These are phyloP conservation scores for Enteromius thamalakanensis DNA, from an alignment of 2,797 vertebrate species.

Conservation along the genomic window DNA sequence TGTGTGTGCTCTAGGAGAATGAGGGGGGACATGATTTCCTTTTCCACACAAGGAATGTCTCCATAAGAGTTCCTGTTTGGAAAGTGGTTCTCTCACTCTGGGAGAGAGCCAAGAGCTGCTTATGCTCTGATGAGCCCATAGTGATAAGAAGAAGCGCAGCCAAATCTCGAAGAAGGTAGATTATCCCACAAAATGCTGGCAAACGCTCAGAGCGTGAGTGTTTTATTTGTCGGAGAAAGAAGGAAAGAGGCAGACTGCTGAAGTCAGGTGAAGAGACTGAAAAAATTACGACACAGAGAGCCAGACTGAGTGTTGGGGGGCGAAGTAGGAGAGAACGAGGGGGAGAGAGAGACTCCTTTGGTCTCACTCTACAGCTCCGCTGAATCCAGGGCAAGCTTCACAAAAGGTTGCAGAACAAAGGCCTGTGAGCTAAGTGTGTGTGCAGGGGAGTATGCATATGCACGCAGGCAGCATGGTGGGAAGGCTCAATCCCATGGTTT, in stretches of 20 bases:
- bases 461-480: conserved; percentile 61
- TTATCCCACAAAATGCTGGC: conserved; percentile 78
- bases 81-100: conserved; percentile 72
- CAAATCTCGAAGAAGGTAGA: conserved; percentile 79
- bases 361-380: conserved; percentile 73
- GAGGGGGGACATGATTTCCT: conserved; percentile 73
- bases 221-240: conserved; percentile 53
- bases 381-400: conserved; percentile 71
- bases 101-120: conserved; percentile 76
- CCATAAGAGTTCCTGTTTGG: conserved; percentile 80
- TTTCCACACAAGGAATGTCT: conserved; percentile 76
- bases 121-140: conserved; percentile 64
- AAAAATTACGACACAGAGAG: conserved; percentile 44
- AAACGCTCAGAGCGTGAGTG: conserved; percentile 63
- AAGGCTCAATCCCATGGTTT: conserved; percentile 73
- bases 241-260: conserved; percentile 42
- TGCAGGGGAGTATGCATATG: conserved; percentile 43
- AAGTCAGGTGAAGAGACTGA: conserved; percentile 65
- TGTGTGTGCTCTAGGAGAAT: conserved; percentile 53
- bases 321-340: conserved; percentile 21
- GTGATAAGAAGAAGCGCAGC: conserved; percentile 74
- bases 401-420: conserved; percentile 77
- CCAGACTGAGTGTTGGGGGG: conserved; percentile 35
- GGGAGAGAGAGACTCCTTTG: conserved; percentile 40
- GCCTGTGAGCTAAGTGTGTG: conserved; percentile 73